Evolutionary conservation across 2,113 vertebrate genomes (phyloP), one percentile per base, ranked within the genome.

Genomic region (Galemys pyrenaicus): DNA sequence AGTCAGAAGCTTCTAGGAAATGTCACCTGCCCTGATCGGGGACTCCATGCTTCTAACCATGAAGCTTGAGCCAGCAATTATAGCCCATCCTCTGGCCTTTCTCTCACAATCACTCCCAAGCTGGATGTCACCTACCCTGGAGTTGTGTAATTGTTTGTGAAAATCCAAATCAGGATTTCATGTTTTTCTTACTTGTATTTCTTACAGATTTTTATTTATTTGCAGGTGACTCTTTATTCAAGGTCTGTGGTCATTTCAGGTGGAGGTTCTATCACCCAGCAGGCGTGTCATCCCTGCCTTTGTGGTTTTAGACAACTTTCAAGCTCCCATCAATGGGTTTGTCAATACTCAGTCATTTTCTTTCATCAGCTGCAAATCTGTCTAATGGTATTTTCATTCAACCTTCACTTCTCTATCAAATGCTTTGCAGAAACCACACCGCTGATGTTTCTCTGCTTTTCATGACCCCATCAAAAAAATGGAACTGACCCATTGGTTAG

Each of bases 231-330:
- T 80, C 32, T 54, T 46, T 17, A 39, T 19, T 54, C 39, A 28
- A 37, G 51, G 68, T 35, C 39, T 74, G 9, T 22, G 16, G 35
- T 41, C 16, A 67, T 17, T 44, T 67, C 51, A 22, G 46, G 24
- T 9, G 3, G 1, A 41, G 41, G n/a, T 32, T 35, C 22, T 16
- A 11, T 58, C 28, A 13, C 26, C 6, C n/a, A 13, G 35, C 5
- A 0, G 8, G 0, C 26, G 9, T 7, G 9, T 17, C 19, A 3
- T 51, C 6, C 10, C 30, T 12, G 16, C 12, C 5, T 32, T 26
- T 11, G 37, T 71, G 32, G 17, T 73, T 22, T 3, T 30, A 32
- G 49, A 60, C 9, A 62, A 58, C 71, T 9, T 32, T 82, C 44
- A 35, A 79, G 49, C n/a, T 44, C 16, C 28, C 15, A 5, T 10